Base-by-base conservation (phyloP, 2,888 invertebrate species). In the Perithous albicinctus region DNA sequence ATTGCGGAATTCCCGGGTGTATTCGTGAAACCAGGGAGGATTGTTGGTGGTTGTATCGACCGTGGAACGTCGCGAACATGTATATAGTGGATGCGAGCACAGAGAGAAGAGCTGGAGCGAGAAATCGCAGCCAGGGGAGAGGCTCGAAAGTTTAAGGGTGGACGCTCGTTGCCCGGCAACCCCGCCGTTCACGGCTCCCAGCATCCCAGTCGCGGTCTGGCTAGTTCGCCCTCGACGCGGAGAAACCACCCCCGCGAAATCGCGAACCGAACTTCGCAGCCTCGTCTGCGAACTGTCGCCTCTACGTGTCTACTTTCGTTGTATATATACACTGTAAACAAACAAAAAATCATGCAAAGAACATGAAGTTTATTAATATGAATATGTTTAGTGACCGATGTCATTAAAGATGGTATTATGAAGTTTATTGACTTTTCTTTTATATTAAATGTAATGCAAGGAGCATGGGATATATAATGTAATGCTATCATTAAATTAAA, bases 1-100 rank as follows among this genome's bases (percentile, higher is more conserved):
- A 91, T 90, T 90, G 89, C 90, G 90, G 89, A 89, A 92, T 91
- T 90, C 90, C 89, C 90, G 89, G 88, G 89, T 88, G 89, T 89
- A 85, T 86, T 85, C 29, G 80, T 82, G 86, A 86, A 88, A 85
- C 80, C 84, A 18, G 61, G 20, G 70, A 75, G 82, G 77, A 63
- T 80, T 74, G 61, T 69, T 35, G 73, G 76, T 76, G 41, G 75
- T 83, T 81, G 83, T 83, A 85, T 84, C 82, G 86, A 84, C 78
- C 84, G 77, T 76, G 73, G 77, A 70, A 81, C 56, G 77, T 79
- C 78, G 70, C 73, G 78, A 61, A 67, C 46, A 72, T 48, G 38
- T 41, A 38, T 41, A 38, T 56, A 46, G 38, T 18, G 29, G 6
- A 56, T 12, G 26, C 54, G n/a, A 12, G 74, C 38, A 64, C 26